Evolutionary conservation across 2,888 invertebrate species (phyloP).

Genomic region (Drosophila kanekoi): DNA sequence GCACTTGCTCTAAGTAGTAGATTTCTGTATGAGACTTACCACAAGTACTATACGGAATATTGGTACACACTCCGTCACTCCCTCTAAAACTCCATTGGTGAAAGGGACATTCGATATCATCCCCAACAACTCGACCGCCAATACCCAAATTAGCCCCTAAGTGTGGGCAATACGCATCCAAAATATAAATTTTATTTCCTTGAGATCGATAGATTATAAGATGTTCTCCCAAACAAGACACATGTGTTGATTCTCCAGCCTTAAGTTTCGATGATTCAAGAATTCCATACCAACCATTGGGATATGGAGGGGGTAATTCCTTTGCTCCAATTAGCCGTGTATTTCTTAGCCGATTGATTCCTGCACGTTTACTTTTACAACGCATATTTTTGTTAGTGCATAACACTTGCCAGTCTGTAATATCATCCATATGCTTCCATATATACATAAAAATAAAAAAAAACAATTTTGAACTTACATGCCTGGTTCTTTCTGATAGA

Average conservation of each 20-base stretch:
- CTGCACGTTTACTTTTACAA: slow-evolving; percentile 54
- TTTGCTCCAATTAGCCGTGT: slow-evolving; percentile 87
- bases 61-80: slow-evolving; percentile 89
- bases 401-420: slow-evolving; percentile 51
- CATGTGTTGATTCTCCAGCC: slow-evolving; percentile 86
- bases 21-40: slow-evolving; percentile 67
- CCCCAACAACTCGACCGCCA: slow-evolving; percentile 91
- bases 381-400: slow-evolving; percentile 10
- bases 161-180: slow-evolving; percentile 96
- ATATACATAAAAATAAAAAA: neutral
- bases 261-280: slow-evolving; percentile 89
- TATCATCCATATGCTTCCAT: slow-evolving; percentile 68
- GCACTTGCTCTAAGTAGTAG: neutral
- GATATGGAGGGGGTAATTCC: slow-evolving; percentile 92
- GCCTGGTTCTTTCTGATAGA: too few relatives aligned
- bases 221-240: slow-evolving; percentile 90
- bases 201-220: slow-evolving; percentile 90
- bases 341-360: slow-evolving; percentile 86
- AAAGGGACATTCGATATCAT: slow-evolving; percentile 95
- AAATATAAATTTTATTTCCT: slow-evolving; percentile 88
- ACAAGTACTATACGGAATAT: slow-evolving; percentile 90
- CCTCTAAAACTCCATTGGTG: slow-evolving; percentile 94
- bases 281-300: slow-evolving; percentile 95
- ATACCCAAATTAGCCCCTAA: slow-evolving; percentile 94
- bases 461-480: neutral